Base-by-base conservation (phyloP, 2,113 vertebrate species). In the Anoura caudifer region DNA sequence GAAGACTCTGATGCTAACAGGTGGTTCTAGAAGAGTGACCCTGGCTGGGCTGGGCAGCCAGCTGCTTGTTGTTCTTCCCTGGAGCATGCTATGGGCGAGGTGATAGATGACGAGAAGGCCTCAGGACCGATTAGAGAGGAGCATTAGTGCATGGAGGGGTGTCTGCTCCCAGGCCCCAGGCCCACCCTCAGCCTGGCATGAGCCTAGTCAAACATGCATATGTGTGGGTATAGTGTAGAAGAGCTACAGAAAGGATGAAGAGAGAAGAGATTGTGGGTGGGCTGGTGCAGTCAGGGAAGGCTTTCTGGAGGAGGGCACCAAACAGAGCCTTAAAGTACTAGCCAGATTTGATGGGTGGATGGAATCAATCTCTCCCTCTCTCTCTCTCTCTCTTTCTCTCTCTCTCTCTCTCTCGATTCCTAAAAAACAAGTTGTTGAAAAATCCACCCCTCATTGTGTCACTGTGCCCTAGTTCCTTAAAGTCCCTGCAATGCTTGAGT, bases 351-450 rank as follows among this genome's bases (percentile, higher is more conserved):
- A 80, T 19, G 7, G 11, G 11, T 24, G n/a, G 54, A 33, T 10
- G 10, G 26, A 79, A 65, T 10, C 3, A 2, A 20, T 87, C 26
- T 16, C 14, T 26, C 10, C 11, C n/a, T 36, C 67, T 38, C 59
- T 28, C 6, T 4, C 26, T 92, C 59, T 4, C 6, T 36, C 3
- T 3, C 26, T 87, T 15, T 16, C 14, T 26, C 10, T 20, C n/a
- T 36, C 67, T 38, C 59, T 28, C 6, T 4, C 26, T 92, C 59
- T 4, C 6, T 36, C 10, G 19, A 20, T 79, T 80, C 56, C 54
- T 88, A n/a, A 61, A 83, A 61, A 91, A 43, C 54, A 84, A 94
- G 28, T 8, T 14, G 73, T 61, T 61, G 59, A 61, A 89, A 82
- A 95, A 86, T 14, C 47, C 36, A 84, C 47, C 65, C 52, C 15